Evolutionary conservation across 2,113 vertebrate species (phyloP).

Genomic region (Esox niger): DNA sequence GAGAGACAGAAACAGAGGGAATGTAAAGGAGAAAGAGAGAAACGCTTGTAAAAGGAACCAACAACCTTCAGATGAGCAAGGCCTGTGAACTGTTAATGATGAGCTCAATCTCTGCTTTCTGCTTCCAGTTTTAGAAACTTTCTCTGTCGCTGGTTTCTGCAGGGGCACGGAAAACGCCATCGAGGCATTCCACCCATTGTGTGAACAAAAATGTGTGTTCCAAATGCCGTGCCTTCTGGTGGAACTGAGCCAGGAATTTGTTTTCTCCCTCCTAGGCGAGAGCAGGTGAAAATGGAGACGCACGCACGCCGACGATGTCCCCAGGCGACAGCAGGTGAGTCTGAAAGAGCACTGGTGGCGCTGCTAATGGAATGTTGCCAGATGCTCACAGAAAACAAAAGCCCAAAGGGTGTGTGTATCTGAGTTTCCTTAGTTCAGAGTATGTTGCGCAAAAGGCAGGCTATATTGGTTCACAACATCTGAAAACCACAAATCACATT

Average conservation of each 20-base stretch:
- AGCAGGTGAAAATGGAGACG: background rate
- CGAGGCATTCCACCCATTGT: constrained; percentile 48
- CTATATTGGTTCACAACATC: constrained; percentile 29
- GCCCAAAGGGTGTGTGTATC: constrained; percentile 20
- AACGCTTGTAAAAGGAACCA: constrained; percentile 61
- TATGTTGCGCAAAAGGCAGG: constrained; percentile 3
- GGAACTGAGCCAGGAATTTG: constrained; percentile 61
- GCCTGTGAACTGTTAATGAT: constrained; percentile 70
- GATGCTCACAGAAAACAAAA: constrained; percentile 34
- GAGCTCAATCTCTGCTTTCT: constrained; percentile 70
- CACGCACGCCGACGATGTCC: no score
- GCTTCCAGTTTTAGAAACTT: constrained; percentile 74
- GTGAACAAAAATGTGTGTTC: constrained; percentile 7
- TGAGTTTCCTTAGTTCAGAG: constrained; percentile 35
- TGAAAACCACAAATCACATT: constrained; percentile 43
- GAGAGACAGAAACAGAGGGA: constrained; percentile 37
- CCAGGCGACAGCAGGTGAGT: constrained; percentile 33
- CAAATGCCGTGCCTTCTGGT: background rate
- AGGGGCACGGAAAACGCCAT: constrained; percentile 62
- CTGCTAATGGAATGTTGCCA: constrained; percentile 50
- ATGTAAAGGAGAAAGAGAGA: constrained; percentile 9
- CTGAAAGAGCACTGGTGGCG: constrained; percentile 36
- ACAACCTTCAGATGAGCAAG: constrained; percentile 57
- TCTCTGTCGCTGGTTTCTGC: no score
- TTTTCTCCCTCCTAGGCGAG: constrained; percentile 52